Evolutionary conservation across 2,113 vertebrate genomes (phyloP).

Genomic region (Brachirus orientalis): DNA sequence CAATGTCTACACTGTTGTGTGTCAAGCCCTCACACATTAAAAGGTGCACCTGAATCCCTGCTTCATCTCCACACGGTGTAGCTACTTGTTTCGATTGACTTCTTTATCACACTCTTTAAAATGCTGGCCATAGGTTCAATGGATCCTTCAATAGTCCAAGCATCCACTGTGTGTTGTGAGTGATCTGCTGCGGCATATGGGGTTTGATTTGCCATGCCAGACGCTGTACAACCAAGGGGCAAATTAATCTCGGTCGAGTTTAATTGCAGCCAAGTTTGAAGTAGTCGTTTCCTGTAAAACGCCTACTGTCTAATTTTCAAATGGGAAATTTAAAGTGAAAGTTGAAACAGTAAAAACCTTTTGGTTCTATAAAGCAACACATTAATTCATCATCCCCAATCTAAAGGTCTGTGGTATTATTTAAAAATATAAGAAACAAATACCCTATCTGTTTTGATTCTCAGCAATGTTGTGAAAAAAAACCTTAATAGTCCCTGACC

Average conservation of each 20-base stretch:
- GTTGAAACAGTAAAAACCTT: conserved; percentile 9
- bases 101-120: conserved; percentile 66
- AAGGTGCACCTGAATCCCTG: conserved; percentile 29
- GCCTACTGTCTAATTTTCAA: conserved; percentile 21
- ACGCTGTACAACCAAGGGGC: conserved; percentile 33
- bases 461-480: too few species aligned
- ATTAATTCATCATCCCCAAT: neutral
- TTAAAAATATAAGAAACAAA: too few species aligned
- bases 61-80: conserved; percentile 21
- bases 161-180: conserved; percentile 60
- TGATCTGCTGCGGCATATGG: conserved; percentile 45
- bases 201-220: conserved; percentile 59
- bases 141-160: conserved; percentile 64
- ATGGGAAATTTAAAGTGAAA: conserved; percentile 13
- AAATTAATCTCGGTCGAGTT: conserved; percentile 58
- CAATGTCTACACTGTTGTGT: conserved; percentile 3
- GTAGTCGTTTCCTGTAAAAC: conserved; percentile 22
- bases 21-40: conserved; percentile 18
- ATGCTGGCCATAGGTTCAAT: conserved; percentile 35
- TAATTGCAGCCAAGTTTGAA: conserved; percentile 51
- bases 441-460: neutral
- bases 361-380: neutral
- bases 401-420: too few species aligned
- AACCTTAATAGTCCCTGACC: too few species aligned
- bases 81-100: conserved; percentile 70